A percentile compares a stretch with the other conserved stretches of the same genome.
These are phyloP conservation scores for Ctenoplectra terminalis DNA, from an alignment of 1,140 invertebrate species.

Conservation along the genomic window DNA sequence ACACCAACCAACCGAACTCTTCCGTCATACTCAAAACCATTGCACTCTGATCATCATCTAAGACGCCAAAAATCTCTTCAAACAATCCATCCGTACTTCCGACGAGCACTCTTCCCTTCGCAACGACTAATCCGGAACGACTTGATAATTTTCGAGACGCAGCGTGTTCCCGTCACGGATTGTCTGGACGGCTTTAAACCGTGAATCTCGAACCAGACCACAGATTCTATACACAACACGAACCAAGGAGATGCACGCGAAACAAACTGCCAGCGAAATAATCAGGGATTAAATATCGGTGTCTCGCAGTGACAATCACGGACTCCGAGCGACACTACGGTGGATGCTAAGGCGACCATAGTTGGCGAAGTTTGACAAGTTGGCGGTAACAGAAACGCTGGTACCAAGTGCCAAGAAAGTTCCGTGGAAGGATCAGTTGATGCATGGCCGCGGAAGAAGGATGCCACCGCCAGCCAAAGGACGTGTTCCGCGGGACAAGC, in stretches of 20 bases:
- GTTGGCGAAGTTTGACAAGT: constrained; percentile 68
- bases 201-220: neutral
- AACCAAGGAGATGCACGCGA: neutral
- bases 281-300: constrained; percentile 62
- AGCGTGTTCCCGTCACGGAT: too few relatives aligned
- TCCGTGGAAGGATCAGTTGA: constrained; percentile 65
- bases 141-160: too few relatives aligned
- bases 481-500: constrained; percentile 59
- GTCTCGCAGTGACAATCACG: constrained; percentile 50
- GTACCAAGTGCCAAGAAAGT: constrained; percentile 68
- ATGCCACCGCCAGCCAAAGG: constrained; percentile 52
- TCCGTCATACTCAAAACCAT: too few relatives aligned
- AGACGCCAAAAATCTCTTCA: too few relatives aligned
- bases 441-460: constrained; percentile 65
- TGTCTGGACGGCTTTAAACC: neutral
- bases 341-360: constrained; percentile 52
- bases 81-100: too few relatives aligned
- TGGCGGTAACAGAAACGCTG: constrained; percentile 62
- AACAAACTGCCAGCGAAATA: constrained; percentile 43
- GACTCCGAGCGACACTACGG: constrained; percentile 26
- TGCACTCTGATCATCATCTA: too few relatives aligned
- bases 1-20: too few relatives aligned
- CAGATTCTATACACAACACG: neutral
- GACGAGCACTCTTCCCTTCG: too few relatives aligned
- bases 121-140: too few relatives aligned